A percentile compares a stretch with the other conserved stretches of the same genome.
Evolutionary conservation across 2,888 invertebrate species (phyloP).

Genomic region (Ormyrus labotus): DNA sequence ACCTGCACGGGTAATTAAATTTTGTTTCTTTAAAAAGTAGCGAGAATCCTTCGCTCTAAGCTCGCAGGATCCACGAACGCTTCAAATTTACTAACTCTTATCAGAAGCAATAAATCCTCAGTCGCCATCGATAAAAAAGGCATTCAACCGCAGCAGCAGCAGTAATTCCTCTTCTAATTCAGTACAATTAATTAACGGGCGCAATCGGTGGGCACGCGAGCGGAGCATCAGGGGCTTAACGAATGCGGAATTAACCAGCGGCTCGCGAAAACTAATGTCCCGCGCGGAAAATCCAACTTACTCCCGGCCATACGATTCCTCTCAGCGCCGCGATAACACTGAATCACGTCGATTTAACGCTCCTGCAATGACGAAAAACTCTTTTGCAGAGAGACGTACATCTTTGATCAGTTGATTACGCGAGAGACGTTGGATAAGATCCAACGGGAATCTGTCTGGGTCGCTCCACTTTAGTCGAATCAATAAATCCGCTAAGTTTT

Average conservation of each 20-base stretch:
- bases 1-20: too few relatives aligned
- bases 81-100: too few relatives aligned
- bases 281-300: constrained; percentile 1
- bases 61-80: too few relatives aligned
- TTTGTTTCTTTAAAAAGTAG: too few relatives aligned
- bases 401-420: constrained; percentile 62
- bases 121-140: too few relatives aligned
- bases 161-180: not conserved
- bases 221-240: not conserved
- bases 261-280: constrained; percentile 13
- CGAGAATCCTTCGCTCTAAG: too few relatives aligned
- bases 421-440: constrained; percentile 55
- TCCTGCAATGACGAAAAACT: not conserved
- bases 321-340: constrained; percentile 16
- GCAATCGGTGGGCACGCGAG: not conserved
- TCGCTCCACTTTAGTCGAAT: constrained; percentile 58
- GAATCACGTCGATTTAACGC: constrained; percentile 41
- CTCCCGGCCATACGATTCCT: not conserved
- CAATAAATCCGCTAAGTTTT: constrained; percentile 60
- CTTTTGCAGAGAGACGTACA: constrained; percentile 41
- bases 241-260: not conserved
- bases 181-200: not conserved
- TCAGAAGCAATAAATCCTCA: too few relatives aligned
- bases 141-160: not conserved
- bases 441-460: constrained; percentile 51